Conservation (phyloP, 1,140 invertebrate species). For the Philotrypesis tridentata region DNA sequence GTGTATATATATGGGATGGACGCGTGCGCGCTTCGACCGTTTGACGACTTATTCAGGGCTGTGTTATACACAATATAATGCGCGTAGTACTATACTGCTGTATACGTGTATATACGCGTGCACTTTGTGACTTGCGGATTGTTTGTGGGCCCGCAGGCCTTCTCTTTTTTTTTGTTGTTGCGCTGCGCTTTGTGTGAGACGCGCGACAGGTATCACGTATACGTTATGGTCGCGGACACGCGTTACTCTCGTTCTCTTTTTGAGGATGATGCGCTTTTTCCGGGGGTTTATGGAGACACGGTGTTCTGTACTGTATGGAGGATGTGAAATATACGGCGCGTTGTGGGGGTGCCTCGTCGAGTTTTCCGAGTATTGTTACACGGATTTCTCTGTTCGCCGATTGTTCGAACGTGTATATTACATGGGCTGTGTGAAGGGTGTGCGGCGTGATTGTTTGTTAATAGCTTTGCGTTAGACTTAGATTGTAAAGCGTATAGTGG, state of each 20-base stretch:
- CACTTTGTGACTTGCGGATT: conserved; percentile 30
- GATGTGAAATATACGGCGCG: no score
- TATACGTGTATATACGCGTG: no score
- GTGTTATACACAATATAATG: neutral
- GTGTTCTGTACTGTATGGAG: no score
- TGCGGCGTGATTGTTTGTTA: no score
- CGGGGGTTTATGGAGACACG: neutral
- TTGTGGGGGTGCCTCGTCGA: no score
- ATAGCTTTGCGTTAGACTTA: no score
- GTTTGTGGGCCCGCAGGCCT: neutral
- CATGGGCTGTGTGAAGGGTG: no score
- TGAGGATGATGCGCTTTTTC: conserved; percentile 16
- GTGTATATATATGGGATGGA: no score
- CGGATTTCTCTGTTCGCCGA: no score
- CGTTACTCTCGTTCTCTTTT: conserved; percentile 7
- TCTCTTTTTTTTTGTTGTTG: neutral
- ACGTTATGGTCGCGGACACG: neutral
- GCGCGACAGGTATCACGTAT: neutral
- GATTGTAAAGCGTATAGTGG: no score
- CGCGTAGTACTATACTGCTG: neutral
- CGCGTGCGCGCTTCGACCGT: neutral
- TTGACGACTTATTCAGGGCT: conserved; percentile 22
- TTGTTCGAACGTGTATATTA: no score
- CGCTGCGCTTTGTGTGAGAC: neutral
- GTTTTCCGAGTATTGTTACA: no score